Conservation (phyloP, 2,113 vertebrate species). For the Anguilla rostrata region DNA sequence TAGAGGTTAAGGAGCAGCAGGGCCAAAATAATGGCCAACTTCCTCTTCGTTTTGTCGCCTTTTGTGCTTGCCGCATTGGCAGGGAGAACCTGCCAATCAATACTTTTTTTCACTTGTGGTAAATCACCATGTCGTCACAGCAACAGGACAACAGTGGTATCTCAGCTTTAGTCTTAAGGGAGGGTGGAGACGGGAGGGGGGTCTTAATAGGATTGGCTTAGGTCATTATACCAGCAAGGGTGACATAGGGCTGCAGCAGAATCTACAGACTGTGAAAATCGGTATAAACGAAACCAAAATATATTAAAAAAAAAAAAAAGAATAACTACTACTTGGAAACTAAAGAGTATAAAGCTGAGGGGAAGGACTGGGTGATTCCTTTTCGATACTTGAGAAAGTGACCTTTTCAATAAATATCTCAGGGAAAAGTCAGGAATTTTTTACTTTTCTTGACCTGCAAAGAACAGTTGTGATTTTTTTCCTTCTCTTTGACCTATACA, state of each 20-base stretch:
- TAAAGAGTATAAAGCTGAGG: not conserved
- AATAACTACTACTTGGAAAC: not conserved
- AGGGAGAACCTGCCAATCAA: conserved; percentile 86
- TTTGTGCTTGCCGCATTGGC: conserved; percentile 84
- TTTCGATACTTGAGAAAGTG: not conserved
- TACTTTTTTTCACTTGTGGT: conserved; percentile 68
- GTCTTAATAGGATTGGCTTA: conserved; percentile 83
- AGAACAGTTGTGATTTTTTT: not conserved
- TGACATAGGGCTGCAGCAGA: conserved; percentile 1
- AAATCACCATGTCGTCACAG: conserved; percentile 81
- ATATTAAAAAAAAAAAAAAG: not conserved
- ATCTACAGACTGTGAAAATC: not conserved
- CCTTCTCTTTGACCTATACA: not conserved
- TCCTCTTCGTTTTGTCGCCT: conserved; percentile 85
- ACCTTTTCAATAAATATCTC: not conserved
- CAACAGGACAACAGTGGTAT: conserved; percentile 82
- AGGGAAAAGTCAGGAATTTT: not conserved
- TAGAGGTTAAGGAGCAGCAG: conserved; percentile 84
- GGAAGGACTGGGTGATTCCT: not conserved
- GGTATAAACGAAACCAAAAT: conserved; percentile 14
- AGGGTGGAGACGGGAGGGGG: conserved; percentile 45
- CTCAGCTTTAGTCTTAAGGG: conserved; percentile 72
- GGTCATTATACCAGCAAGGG: conserved; percentile 28
- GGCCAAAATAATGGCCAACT: conserved; percentile 80
- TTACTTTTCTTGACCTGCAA: not conserved